Base-by-base conservation (phyloP, 2,113 vertebrate species). In the Micromys minutus region DNA sequence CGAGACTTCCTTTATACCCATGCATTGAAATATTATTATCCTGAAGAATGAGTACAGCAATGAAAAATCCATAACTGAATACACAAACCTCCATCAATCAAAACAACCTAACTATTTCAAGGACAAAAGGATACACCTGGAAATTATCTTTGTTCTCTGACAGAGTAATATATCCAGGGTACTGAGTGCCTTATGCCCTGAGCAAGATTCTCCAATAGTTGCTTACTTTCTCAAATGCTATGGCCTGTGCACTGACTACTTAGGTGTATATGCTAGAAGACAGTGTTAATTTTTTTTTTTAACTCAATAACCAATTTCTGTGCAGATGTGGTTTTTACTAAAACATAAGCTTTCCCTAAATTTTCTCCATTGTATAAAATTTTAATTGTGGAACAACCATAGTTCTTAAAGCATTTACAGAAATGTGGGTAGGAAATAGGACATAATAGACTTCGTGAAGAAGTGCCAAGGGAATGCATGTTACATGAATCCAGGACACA, bases 51-150 rank as follows among this genome's bases (percentile, higher is more conserved):
- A 97, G 16, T 97, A 97, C 90, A 95, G 83, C 91, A 87, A 22
- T 91, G 80, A 97, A 93, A 97, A 97, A 97, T 94, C 16, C n/a
- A 75, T 88, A 98, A 98, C 89, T 85, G 21, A 98, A 89, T 77
- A 34, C 36, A 96, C 11, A 90, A 21, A 55, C 9, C 0, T 88
- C 15, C 22, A 74, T 74, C 61, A 92, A 50, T 97, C 96, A 98
- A 96, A 97, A n/a, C 10, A 95, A 91, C 81, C 86, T 91, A 95
- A 97, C 92, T 95, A 90, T 85, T 72, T 96, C 88, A 95, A 97
- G 89, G 95, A 10, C 90, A 97, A 96, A 52, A 74, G 67, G 87
- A 97, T 91, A 96, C 55, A 96, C 94, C 94, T 80, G 45, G 36
- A 76, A 31, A 19, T 13, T 86, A 3, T 97, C 89, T 57, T 39